Evolutionary conservation across 2,797 vertebrate species (phyloP).

Genomic region (Intellagama lesueurii): DNA sequence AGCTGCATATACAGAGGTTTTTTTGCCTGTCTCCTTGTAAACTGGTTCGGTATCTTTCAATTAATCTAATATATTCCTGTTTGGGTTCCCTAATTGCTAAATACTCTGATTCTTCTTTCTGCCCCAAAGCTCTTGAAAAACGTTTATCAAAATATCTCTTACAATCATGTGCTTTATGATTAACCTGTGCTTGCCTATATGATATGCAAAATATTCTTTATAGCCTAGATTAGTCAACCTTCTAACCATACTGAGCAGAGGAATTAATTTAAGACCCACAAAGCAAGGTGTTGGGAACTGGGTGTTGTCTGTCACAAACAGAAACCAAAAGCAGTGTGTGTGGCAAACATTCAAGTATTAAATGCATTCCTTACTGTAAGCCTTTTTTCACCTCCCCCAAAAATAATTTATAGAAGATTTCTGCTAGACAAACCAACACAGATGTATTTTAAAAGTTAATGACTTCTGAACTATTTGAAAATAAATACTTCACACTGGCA

Average conservation of each 20-base stretch:
- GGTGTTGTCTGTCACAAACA: slow-evolving; percentile 28
- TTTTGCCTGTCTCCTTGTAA: background rate
- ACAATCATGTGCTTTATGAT: background rate
- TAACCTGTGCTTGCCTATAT: slow-evolving; percentile 1
- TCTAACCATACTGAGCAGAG: background rate
- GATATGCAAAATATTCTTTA: slow-evolving; percentile 15
- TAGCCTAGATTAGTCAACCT: background rate
- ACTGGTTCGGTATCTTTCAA: slow-evolving; percentile 5
- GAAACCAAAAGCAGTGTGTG: background rate
- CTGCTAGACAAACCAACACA: slow-evolving; percentile 13
- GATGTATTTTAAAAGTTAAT: slow-evolving; percentile 51
- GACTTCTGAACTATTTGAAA: slow-evolving; percentile 45
- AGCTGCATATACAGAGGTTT: background rate
- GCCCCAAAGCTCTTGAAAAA: slow-evolving; percentile 14
- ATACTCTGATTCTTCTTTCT: slow-evolving; percentile 5
- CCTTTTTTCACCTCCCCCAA: background rate
- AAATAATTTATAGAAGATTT: background rate
- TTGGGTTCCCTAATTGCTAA: slow-evolving; percentile 16
- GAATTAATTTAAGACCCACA: slow-evolving; percentile 35
- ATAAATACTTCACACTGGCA: slow-evolving; percentile 50
- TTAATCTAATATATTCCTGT: slow-evolving; percentile 20
- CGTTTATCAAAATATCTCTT: slow-evolving; percentile 3
- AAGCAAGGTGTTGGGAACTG: slow-evolving; percentile 4
- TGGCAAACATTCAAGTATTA: background rate
- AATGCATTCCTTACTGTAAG: slow-evolving; percentile 1